A percentile compares a stretch with the other conserved stretches of the same genome.
These are phyloP conservation scores for Stenichneumon culpator DNA, from an alignment of 2,888 invertebrate species.

Conservation along the genomic window DNA sequence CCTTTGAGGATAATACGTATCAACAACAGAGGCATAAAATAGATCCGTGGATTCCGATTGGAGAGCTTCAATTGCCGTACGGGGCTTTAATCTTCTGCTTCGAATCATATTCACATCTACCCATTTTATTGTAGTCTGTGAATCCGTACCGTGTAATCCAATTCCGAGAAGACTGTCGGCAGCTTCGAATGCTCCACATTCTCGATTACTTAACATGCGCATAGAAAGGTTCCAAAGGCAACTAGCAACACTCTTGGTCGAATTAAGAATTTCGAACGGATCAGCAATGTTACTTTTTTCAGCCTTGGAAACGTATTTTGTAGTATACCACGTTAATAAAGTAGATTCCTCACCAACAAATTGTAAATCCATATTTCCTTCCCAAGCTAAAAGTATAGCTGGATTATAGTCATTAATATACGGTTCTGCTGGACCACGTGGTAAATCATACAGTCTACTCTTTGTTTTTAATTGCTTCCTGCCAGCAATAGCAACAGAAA, in stretches of 20 bases:
- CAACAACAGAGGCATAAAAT: constrained; percentile 29
- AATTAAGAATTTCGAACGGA: not conserved
- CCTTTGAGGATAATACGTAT: not conserved
- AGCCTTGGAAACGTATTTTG: constrained; percentile 71
- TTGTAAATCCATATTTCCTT: not conserved
- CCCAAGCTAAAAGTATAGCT: not conserved
- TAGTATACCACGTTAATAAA: constrained; percentile 73
- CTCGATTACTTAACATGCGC: constrained; percentile 73
- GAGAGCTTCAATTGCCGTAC: not conserved
- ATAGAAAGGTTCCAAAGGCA: constrained; percentile 75
- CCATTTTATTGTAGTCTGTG: constrained; percentile 60
- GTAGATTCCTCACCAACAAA: constrained; percentile 74
- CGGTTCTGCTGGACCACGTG: constrained; percentile 66
- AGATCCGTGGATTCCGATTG: constrained; percentile 32
- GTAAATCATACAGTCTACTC: constrained; percentile 75
- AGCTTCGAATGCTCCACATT: constrained; percentile 78
- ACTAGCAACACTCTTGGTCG: constrained; percentile 73
- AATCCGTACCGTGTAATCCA: constrained; percentile 77
- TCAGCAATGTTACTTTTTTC: not conserved
- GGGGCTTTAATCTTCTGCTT: not conserved
- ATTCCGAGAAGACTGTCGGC: constrained; percentile 74
- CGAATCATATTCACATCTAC: not conserved
- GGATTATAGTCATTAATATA: constrained; percentile 73
- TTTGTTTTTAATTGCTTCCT: constrained; percentile 72
- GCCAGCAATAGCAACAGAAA: constrained; percentile 73